phyloP scores from a whole-genome alignment of 2,888 invertebrate species.

The Gastracanthus pulcherrimus region DNA sequence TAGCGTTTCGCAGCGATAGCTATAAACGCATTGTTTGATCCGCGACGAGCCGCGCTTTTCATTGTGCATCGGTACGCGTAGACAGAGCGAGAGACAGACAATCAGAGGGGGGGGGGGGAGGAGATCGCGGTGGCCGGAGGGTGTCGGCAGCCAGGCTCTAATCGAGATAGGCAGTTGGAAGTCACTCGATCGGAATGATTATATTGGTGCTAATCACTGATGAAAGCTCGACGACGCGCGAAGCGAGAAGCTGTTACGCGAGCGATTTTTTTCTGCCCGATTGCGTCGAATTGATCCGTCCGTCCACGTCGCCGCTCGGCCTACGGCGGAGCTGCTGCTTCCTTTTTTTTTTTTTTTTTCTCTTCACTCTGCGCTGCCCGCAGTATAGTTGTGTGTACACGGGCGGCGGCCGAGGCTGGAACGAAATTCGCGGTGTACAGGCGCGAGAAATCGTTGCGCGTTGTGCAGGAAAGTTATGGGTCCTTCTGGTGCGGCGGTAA shows the following conservation, averaged over 20 bases:
- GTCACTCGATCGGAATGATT: constrained; percentile 46
- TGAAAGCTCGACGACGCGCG: constrained; percentile 31
- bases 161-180: constrained; percentile 30
- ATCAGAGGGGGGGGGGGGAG: background rate
- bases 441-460: no score
- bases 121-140: background rate
- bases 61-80: constrained; percentile 4
- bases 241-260: constrained; percentile 30
- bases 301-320: background rate
- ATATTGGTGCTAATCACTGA: constrained; percentile 45
- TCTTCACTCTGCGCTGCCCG: no score
- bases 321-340: no score
- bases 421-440: no score
- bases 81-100: background rate
- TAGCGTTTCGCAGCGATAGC: background rate
- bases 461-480: no score
- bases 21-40: background rate
- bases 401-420: no score
- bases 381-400: no score
- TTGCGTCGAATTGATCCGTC: constrained; percentile 26
- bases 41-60: background rate
- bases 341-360: no score
- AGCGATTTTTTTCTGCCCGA: constrained; percentile 34
- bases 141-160: background rate
- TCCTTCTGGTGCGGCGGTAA: no score